Conservation (phyloP, 2,113 vertebrate genomes). For the Dasypus novemcinctus region DNA sequence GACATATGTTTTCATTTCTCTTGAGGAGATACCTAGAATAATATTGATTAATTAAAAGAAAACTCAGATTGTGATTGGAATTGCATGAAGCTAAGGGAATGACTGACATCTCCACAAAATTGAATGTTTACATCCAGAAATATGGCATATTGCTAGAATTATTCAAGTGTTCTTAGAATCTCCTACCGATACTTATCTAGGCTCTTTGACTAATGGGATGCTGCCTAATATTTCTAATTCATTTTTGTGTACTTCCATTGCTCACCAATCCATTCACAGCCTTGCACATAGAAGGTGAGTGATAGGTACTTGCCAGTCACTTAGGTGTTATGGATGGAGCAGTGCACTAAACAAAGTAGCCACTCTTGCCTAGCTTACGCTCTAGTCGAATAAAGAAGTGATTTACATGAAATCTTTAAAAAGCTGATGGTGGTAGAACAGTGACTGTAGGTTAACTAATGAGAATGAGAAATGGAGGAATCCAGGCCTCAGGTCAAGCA, state of each 20-base stretch:
- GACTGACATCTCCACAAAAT: background rate
- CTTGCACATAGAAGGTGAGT: too few species aligned
- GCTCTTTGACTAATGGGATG: background rate
- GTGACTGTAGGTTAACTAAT: background rate
- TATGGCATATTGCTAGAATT: background rate
- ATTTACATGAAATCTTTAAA: background rate
- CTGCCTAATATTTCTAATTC: background rate
- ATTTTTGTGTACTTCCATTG: background rate
- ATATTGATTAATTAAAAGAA: background rate
- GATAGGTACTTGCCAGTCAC: background rate
- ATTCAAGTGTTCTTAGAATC: background rate
- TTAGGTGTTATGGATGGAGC: background rate
- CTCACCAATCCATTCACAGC: background rate
- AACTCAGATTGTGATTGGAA: background rate
- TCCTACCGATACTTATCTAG: background rate
- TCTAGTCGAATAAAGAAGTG: background rate
- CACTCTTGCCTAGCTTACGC: background rate
- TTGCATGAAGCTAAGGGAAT: background rate
- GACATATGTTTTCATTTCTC: too few species aligned
- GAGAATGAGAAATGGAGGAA: background rate
- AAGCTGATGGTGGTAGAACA: background rate
- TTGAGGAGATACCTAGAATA: background rate
- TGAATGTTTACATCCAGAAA: background rate
- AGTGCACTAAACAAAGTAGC: background rate
- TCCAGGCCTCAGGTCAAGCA: fast-evolving